Percentiles rank a stretch among this genome's conserved stretches.
phyloP scores from a whole-genome alignment of 2,888 invertebrate species.

The Carabus problematicus region DNA sequence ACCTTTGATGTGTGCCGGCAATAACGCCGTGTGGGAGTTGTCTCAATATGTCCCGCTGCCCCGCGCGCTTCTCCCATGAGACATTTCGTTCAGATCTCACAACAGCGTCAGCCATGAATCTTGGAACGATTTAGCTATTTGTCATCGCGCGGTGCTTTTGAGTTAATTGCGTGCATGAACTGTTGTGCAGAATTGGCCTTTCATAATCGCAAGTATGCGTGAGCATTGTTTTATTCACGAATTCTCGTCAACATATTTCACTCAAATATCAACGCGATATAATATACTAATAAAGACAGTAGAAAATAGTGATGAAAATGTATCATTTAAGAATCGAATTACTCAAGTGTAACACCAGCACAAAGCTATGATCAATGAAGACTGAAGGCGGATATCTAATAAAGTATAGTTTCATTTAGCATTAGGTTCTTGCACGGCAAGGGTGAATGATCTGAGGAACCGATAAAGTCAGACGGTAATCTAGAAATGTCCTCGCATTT shows the following conservation, averaged over 20 bases:
- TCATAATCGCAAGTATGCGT: no score
- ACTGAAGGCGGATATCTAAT: no score
- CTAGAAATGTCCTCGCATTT: constrained; percentile 29
- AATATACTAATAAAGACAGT: not conserved
- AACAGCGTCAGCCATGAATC: not conserved
- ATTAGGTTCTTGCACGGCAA: not conserved
- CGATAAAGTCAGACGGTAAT: constrained; percentile 27
- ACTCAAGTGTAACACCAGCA: no score
- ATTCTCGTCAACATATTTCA: no score
- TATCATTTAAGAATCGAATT: not conserved
- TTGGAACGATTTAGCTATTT: no score
- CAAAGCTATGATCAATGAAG: no score
- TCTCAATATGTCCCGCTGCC: constrained; percentile 1
- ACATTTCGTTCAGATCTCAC: constrained; percentile 9
- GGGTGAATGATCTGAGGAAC: constrained; percentile 27
- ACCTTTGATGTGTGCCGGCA: constrained; percentile 29
- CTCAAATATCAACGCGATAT: no score
- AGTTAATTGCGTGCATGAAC: no score
- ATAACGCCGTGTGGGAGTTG: constrained; percentile 34
- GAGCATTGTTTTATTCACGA: no score
- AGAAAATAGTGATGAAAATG: not conserved
- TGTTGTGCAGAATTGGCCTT: no score
- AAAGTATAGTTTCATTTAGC: no score
- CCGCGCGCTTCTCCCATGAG: not conserved
- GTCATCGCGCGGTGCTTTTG: no score